Percentiles rank a stretch among this genome's conserved stretches.
Evolutionary conservation across 2,113 vertebrate genomes (phyloP).

Genomic region (Limanda limanda): DNA sequence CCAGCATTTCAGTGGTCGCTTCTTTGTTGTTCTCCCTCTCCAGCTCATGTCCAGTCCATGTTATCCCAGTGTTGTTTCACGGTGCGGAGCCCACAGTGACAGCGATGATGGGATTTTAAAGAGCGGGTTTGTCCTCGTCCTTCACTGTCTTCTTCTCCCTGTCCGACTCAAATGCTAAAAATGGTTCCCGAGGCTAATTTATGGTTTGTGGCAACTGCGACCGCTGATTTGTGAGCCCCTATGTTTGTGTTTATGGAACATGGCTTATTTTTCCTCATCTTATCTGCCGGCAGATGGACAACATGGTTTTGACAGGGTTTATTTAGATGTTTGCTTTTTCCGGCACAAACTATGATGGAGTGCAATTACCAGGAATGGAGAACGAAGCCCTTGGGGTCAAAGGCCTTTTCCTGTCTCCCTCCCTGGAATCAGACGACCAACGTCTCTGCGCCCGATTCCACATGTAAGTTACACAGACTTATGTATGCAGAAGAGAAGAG

Average conservation of each 20-base stretch:
- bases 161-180: slow-evolving; percentile 74
- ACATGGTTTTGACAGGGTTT: slow-evolving; percentile 76
- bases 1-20: slow-evolving; percentile 52
- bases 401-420: slow-evolving; percentile 80
- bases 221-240: slow-evolving; percentile 79
- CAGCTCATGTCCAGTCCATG: slow-evolving; percentile 41
- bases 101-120: slow-evolving; percentile 84
- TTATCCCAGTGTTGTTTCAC: slow-evolving; percentile 55
- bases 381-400: slow-evolving; percentile 72
- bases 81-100: slow-evolving; percentile 51
- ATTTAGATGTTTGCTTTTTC: slow-evolving; percentile 82
- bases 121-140: slow-evolving; percentile 71
- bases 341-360: slow-evolving; percentile 76
- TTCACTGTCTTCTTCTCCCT: slow-evolving; percentile 59
- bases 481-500: neutral
- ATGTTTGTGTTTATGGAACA: slow-evolving; percentile 85
- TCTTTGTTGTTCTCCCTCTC: slow-evolving; percentile 57
- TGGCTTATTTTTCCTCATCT: slow-evolving; percentile 74
- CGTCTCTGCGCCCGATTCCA: slow-evolving; percentile 28
- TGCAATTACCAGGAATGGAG: slow-evolving; percentile 75
- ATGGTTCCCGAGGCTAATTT: slow-evolving; percentile 78
- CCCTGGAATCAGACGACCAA: slow-evolving; percentile 55
- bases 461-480: slow-evolving; percentile 29
- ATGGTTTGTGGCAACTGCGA: slow-evolving; percentile 65
- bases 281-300: slow-evolving; percentile 80